Evolutionary conservation across 1,140 invertebrate genomes (phyloP).

Genomic region (Gonatopus flavifemur): DNA sequence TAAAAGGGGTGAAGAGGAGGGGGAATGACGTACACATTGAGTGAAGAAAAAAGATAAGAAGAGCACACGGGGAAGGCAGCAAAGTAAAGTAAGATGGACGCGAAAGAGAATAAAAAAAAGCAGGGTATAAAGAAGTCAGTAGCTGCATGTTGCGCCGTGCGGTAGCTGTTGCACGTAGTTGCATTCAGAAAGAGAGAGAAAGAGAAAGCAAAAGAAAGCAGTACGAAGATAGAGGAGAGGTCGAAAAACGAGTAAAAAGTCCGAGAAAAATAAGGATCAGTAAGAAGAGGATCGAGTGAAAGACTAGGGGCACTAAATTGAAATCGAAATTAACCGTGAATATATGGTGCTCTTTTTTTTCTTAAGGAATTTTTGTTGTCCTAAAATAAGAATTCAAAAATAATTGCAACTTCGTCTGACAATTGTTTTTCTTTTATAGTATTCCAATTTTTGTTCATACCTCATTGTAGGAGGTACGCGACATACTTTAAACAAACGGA

Average conservation of each 20-base stretch:
- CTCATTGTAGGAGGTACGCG: no score
- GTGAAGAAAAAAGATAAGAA: slow-evolving; percentile 4
- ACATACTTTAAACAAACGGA: no score
- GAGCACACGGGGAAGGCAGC: neutral
- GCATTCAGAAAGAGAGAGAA: slow-evolving; percentile 29
- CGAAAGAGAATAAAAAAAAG: neutral
- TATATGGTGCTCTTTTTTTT: no score
- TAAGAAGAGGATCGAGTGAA: slow-evolving; percentile 7
- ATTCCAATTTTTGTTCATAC: no score
- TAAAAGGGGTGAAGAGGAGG: neutral
- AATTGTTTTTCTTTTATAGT: no score
- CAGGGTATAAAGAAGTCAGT: slow-evolving; percentile 1
- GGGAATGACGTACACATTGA: neutral
- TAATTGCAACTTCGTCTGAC: no score
- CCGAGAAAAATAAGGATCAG: slow-evolving; percentile 15
- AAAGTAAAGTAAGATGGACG: neutral
- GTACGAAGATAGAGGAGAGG: slow-evolving; percentile 13
- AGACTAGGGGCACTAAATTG: no score
- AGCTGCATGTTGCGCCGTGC: slow-evolving; percentile 32
- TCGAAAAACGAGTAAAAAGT: slow-evolving; percentile 8
- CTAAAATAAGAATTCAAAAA: no score
- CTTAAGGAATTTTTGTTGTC: no score
- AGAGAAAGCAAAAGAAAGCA: slow-evolving; percentile 17
- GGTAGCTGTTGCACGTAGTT: slow-evolving; percentile 49
- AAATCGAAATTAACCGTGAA: no score